A percentile compares a stretch with the other conserved stretches of the same genome.
Conservation (phyloP, 2,113 vertebrate species). For the Ondatra zibethicus region DNA sequence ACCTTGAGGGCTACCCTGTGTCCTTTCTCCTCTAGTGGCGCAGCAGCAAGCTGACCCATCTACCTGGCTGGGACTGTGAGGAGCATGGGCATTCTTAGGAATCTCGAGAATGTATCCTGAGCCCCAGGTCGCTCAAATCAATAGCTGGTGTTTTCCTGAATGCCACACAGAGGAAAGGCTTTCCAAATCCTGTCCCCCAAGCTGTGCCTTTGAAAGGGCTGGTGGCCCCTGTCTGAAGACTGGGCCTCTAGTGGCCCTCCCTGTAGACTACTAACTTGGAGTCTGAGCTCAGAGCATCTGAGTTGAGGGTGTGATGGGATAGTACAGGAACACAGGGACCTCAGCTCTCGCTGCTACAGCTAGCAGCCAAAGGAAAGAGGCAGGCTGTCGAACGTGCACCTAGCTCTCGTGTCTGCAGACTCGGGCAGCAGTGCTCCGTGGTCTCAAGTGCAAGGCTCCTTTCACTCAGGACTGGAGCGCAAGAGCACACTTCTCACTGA, state of each 20-base stretch:
- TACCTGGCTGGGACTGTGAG: neutral
- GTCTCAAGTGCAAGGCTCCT: neutral
- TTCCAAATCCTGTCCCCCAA: neutral
- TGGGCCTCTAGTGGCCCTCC: neutral
- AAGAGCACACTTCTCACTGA: neutral
- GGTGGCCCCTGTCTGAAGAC: neutral
- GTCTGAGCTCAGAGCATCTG: neutral
- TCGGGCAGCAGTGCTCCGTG: neutral
- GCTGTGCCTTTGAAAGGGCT: slow-evolving; percentile 25
- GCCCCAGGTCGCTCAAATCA: neutral
- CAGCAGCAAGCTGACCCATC: neutral
- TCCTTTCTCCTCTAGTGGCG: neutral
- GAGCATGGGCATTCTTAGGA: neutral
- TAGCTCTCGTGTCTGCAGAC: neutral
- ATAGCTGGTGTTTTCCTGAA: neutral
- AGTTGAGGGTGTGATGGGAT: too few relatives aligned
- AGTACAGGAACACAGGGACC: neutral
- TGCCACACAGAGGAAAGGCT: neutral
- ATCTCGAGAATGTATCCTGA: neutral
- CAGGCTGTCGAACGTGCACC: neutral
- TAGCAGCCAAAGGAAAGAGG: neutral
- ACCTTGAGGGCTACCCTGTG: neutral
- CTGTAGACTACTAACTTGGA: neutral
- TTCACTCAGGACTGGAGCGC: neutral
- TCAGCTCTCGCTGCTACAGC: slow-evolving; percentile 43